Evolutionary conservation across 2,797 vertebrate species (phyloP).

Genomic region (Argya squamiceps): DNA sequence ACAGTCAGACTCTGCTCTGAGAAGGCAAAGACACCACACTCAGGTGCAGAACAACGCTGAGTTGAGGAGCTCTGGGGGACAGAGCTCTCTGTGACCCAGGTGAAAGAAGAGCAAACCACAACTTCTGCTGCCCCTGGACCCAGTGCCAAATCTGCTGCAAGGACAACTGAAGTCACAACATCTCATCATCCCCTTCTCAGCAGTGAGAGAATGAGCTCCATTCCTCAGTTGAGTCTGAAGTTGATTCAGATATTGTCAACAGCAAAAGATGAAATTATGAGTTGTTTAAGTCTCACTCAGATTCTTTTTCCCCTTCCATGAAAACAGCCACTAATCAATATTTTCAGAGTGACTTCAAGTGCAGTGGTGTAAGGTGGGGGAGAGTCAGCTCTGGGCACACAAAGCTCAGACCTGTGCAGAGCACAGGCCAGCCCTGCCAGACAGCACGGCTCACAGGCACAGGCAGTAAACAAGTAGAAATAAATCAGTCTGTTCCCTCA

Average conservation of each 20-base stretch:
- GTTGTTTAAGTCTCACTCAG: not conserved
- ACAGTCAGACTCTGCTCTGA: not conserved
- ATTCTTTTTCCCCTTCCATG: not conserved
- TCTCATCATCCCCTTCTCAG: not conserved
- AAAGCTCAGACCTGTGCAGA: not conserved
- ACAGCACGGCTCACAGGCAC: not conserved
- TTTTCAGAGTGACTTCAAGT: not conserved
- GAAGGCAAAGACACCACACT: accelerated
- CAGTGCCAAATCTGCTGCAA: not conserved
- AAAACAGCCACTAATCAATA: not conserved
- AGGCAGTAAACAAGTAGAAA: not conserved
- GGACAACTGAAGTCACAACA: not conserved
- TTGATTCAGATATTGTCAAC: not conserved
- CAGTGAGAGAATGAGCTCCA: not conserved
- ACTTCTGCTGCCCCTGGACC: not conserved
- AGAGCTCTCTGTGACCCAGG: not conserved
- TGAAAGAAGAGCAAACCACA: not conserved
- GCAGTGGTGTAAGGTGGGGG: not conserved
- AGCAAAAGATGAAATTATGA: not conserved
- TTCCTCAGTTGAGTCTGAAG: not conserved
- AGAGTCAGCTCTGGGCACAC: not conserved
- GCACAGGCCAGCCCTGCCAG: not conserved
- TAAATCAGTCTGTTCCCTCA: not conserved
- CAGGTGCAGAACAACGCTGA: not conserved
- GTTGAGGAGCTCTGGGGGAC: not conserved